These are phyloP conservation scores for Phasianus colchicus DNA, from an alignment of 2,113 vertebrate genomes.

Conservation along the genomic window DNA sequence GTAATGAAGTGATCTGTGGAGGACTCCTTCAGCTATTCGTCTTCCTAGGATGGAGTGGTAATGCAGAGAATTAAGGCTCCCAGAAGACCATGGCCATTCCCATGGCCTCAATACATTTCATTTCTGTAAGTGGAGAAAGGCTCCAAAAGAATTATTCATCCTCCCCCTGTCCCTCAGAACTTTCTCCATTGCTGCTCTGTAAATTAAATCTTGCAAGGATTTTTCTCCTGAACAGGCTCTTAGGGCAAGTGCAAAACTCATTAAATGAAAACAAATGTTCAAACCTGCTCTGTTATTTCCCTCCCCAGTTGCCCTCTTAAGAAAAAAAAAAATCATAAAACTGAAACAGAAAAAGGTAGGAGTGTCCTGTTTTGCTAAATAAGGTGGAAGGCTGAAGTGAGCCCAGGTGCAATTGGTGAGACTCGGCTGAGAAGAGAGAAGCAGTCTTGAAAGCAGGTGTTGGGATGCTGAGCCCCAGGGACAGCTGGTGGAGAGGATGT, in stretches of 20 bases:
- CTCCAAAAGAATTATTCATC: constrained; percentile 18
- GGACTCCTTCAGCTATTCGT: constrained; percentile 30
- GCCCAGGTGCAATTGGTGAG: not conserved
- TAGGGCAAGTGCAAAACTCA: constrained; percentile 40
- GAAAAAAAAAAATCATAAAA: not conserved
- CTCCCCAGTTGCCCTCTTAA: not conserved
- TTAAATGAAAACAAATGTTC: constrained; percentile 62
- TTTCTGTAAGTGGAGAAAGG: constrained; percentile 33
- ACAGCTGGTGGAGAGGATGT: rapidly evolving
- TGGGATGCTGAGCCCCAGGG: not conserved
- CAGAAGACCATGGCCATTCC: not conserved
- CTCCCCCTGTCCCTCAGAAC: not conserved
- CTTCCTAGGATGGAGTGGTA: not conserved
- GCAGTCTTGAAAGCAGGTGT: not conserved
- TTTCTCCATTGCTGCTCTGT: constrained; percentile 13
- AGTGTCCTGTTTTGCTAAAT: constrained; percentile 6
- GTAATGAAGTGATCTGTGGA: constrained; percentile 44
- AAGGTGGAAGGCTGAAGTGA: not conserved
- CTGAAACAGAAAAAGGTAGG: constrained; percentile 37
- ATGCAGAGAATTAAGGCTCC: constrained; percentile 55
- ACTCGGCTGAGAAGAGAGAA: not conserved
- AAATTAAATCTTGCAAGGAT: constrained; percentile 30
- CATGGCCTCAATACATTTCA: not conserved
- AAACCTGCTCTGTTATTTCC: constrained; percentile 3
- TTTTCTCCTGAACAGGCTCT: constrained; percentile 4